Evolutionary conservation across 2,113 vertebrate species (phyloP), one percentile per base, ranked within the genome.

Genomic region (Oplegnathus fasciatus): DNA sequence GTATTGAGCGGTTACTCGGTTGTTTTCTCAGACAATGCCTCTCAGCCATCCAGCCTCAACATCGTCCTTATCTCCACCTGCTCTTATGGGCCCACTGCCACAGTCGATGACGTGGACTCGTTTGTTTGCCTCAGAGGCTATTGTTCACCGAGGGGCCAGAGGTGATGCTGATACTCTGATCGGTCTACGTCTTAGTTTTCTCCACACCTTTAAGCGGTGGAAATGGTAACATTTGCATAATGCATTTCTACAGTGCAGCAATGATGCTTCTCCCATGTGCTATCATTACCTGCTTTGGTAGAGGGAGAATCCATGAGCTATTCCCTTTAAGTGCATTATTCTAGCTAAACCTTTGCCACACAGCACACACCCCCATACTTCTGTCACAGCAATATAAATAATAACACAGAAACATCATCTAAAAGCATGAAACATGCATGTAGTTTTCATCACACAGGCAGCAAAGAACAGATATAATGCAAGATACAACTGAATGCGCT

Each of bases 61-160:
- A 78, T 82, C 28, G 67, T 75, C 83, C 78, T 93, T 88, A 92
- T 93, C 86, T 79, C 78, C 70, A 71, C 72, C 84, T 62, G 75
- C 78, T 91, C 72, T 52, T 30, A 48, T 14, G 78, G 80, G 80
- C 78, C 67, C 61, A 55, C 44, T 79, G 88, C 72, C 74, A 46
- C 84, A 32, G 42, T 84, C 85, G 71, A 55, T 88, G 67, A 84
- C 76, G 80, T 54, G 26, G 58, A 68, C 82, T 83, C 83, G 74
- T 94, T 92, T 86, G 84, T 87, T 90, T 86, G 83, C 54, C 70
- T 84, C 58, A 34, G 26, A 80, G 71, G 67, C 87, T 86, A 84
- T 72, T 84, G 76, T 82, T 85, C 70, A 66, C 32, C 2, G 50
- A 68, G 61, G 57, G 67, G 70, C 83, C 52, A 78, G 61, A 71